Conservation (phyloP, 2,113 vertebrate genomes). For the Hippocampus guttulatus region DNA sequence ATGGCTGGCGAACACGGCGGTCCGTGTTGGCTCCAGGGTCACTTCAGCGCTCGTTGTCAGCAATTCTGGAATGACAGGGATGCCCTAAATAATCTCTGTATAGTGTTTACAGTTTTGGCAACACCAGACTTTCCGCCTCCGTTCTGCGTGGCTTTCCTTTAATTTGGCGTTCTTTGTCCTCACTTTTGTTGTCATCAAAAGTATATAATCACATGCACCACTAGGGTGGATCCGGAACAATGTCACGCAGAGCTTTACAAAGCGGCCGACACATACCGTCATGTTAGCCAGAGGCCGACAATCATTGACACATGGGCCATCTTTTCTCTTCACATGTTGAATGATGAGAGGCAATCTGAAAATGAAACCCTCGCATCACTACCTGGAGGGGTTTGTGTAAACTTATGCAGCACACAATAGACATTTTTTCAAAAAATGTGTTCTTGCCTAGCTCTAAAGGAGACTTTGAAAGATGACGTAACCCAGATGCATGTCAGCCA, state of each 20-base stretch:
- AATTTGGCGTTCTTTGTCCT: conserved; percentile 13
- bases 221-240: conserved; percentile 8
- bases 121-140: conserved; percentile 24
- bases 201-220: not conserved
- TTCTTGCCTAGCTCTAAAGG: conserved; percentile 18
- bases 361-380: conserved; percentile 45
- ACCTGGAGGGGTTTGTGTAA: conserved; percentile 49
- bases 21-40: conserved; percentile 43
- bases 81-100: not conserved
- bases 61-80: conserved; percentile 14
- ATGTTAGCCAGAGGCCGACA: conserved; percentile 42
- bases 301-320: conserved; percentile 24
- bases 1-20: conserved; percentile 9
- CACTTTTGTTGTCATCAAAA: not conserved
- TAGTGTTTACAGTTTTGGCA: conserved; percentile 9
- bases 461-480: conserved; percentile 25
- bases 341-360: conserved; percentile 50
- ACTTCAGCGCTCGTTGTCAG: conserved; percentile 44
- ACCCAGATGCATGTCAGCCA: conserved; percentile 8
- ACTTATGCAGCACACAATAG: conserved; percentile 48
- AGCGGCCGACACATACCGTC: conserved; percentile 50
- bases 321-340: conserved; percentile 39
- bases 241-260: conserved; percentile 38
- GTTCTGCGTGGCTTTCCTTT: conserved; percentile 1
- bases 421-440: not conserved